Evolutionary conservation across 2,888 invertebrate species (phyloP).

Genomic region (Eulithis testata): DNA sequence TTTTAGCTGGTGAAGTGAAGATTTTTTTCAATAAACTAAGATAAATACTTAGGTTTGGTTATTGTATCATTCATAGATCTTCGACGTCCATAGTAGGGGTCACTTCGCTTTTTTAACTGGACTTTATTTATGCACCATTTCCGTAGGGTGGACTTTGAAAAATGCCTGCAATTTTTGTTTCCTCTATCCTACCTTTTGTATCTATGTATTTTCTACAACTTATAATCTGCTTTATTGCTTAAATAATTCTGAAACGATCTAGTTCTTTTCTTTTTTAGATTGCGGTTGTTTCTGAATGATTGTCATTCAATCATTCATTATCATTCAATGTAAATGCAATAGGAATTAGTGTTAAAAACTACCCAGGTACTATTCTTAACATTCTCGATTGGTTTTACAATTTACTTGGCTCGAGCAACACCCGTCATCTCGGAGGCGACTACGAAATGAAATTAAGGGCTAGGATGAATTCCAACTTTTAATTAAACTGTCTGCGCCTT

Average conservation of each 20-base stretch:
- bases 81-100: conserved; percentile 47
- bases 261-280: too few relatives aligned
- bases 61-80: conserved; percentile 6
- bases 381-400: conserved; percentile 6
- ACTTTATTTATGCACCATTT: conserved; percentile 81
- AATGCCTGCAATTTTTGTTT: conserved; percentile 78
- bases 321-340: too few relatives aligned
- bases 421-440: conserved; percentile 50
- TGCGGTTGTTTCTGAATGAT: too few relatives aligned
- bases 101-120: conserved; percentile 65
- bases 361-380: neutral
- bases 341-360: too few relatives aligned
- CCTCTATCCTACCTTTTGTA: conserved; percentile 53
- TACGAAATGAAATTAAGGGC: conserved; percentile 57
- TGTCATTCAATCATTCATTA: too few relatives aligned
- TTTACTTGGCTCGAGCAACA: conserved; percentile 12
- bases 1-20: too few relatives aligned
- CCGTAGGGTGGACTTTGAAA: conserved; percentile 79
- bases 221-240: conserved; percentile 32
- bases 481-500: conserved; percentile 59
- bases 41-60: too few relatives aligned
- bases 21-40: too few relatives aligned
- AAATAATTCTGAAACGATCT: too few relatives aligned
- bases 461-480: conserved; percentile 68
- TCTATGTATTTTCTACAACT: conserved; percentile 20